phyloP scores from a whole-genome alignment of 1,140 invertebrate genomes.

The Diachasmimorpha longicaudata region DNA sequence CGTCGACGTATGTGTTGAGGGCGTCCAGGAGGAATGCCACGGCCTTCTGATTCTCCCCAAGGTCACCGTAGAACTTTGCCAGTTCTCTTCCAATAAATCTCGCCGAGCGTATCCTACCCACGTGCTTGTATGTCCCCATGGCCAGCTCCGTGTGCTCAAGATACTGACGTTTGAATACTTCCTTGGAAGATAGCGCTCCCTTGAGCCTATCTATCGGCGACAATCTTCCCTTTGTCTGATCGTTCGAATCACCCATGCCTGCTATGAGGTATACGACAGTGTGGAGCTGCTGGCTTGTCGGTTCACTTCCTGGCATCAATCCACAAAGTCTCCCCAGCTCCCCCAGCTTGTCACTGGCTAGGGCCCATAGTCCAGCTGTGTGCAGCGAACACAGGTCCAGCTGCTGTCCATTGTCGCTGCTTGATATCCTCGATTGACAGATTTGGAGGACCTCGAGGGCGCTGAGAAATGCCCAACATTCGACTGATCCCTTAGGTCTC shows the following conservation, averaged over 20 bases:
- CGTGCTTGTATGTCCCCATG: constrained; percentile 97
- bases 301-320: constrained; percentile 84
- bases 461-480: constrained; percentile 93
- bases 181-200: constrained; percentile 88
- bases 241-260: constrained; percentile 80
- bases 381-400: constrained; percentile 78
- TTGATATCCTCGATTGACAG: constrained; percentile 71
- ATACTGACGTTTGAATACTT: constrained; percentile 89
- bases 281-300: constrained; percentile 86
- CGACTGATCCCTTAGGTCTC: constrained; percentile 80
- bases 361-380: constrained; percentile 89
- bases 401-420: constrained; percentile 71
- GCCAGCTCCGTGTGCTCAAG: constrained; percentile 92
- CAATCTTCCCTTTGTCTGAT: constrained; percentile 61
- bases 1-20: constrained; percentile 82
- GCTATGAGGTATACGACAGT: constrained; percentile 87
- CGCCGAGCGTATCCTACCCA: constrained; percentile 83
- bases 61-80: constrained; percentile 86
- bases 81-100: constrained; percentile 87
- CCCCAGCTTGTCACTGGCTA: constrained; percentile 90
- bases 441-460: constrained; percentile 87
- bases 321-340: constrained; percentile 89
- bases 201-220: constrained; percentile 86
- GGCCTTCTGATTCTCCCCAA: constrained; percentile 86
- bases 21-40: constrained; percentile 87